Conservation (phyloP, 2,113 vertebrate genomes). For the Gallinago jamesoni region DNA sequence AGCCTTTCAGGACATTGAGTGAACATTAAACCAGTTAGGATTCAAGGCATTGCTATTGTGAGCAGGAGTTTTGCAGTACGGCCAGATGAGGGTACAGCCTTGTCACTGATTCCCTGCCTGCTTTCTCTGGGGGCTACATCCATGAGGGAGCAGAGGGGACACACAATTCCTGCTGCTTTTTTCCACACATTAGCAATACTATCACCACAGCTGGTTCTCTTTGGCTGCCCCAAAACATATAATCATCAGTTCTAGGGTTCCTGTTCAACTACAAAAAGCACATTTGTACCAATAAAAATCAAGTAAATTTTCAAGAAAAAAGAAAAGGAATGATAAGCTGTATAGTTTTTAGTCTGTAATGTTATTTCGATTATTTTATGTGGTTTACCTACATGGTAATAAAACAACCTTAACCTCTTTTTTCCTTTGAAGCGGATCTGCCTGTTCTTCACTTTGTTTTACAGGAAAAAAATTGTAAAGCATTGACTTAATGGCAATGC, state of each 20-base stretch:
- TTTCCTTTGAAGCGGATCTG: not conserved
- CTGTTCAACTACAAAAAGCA: not conserved
- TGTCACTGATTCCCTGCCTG: not conserved
- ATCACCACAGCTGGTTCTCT: not conserved
- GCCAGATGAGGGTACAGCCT: fast-evolving
- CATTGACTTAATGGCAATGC: not conserved
- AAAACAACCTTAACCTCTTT: not conserved
- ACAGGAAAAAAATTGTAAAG: not conserved
- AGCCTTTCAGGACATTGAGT: not conserved
- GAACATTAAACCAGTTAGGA: not conserved
- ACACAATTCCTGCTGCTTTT: not conserved
- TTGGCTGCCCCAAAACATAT: not conserved
- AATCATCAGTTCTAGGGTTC: not conserved
- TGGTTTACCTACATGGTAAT: not conserved
- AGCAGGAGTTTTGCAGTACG: not conserved
- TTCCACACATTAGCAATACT: not conserved
- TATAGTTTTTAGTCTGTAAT: not conserved
- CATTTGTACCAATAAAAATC: not conserved
- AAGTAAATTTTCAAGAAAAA: not conserved
- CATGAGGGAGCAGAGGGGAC: not conserved
- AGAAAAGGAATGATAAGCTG: not conserved
- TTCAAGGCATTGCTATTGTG: not conserved
- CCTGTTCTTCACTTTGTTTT: not conserved
- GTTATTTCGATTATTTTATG: not conserved
- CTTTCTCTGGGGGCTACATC: not conserved